Evolutionary conservation across 64 coral and sea anemone species (phyloP).

Genomic region (Montipora efflorescens): DNA sequence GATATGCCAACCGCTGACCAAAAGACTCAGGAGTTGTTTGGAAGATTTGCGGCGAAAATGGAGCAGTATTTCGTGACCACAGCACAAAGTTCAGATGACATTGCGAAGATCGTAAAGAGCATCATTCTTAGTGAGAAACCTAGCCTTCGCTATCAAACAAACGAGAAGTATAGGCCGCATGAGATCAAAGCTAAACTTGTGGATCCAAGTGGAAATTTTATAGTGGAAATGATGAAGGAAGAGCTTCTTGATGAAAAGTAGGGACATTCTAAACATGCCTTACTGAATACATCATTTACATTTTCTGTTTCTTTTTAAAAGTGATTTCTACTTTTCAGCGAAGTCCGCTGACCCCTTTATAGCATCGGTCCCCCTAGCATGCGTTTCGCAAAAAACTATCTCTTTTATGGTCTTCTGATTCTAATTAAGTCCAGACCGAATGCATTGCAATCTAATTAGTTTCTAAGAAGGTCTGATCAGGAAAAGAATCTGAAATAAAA

Average conservation of each 20-base stretch:
- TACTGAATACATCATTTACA: no score
- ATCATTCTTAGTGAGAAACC: conserved; percentile 64
- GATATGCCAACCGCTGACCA: conserved; percentile 73
- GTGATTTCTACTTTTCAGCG: neutral
- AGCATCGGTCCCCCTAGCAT: no score
- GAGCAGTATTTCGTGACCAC: conserved; percentile 27
- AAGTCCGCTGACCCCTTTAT: no score
- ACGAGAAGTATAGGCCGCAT: conserved; percentile 49
- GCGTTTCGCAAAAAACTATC: no score
- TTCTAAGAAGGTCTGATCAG: no score
- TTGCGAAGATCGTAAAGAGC: conserved; percentile 67
- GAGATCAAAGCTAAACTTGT: conserved; percentile 63
- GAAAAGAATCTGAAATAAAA: no score
- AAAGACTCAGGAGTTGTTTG: conserved; percentile 61
- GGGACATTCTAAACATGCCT: no score
- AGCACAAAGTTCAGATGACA: conserved; percentile 51
- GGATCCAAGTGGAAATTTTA: conserved; percentile 71
- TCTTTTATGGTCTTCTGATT: no score
- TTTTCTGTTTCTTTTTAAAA: neutral
- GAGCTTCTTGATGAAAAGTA: neutral
- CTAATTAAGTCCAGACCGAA: no score
- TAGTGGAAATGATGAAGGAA: conserved; percentile 9
- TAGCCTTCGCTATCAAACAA: conserved; percentile 74
- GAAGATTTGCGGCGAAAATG: neutral
- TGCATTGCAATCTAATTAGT: no score